Conservation (phyloP, 2,113 vertebrate genomes). For the Platycercus adscitus region DNA sequence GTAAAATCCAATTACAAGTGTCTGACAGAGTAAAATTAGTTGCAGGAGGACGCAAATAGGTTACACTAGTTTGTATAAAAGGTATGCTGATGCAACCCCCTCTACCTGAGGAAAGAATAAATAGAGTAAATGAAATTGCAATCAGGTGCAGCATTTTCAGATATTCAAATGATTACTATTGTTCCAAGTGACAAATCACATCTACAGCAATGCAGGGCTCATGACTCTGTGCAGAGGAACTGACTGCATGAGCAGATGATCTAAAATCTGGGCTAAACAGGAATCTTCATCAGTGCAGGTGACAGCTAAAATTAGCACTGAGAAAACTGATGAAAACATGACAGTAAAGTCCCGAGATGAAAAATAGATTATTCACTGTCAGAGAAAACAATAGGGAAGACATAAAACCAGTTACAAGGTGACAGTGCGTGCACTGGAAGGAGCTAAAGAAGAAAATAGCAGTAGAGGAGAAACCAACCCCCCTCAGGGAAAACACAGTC, state of each 20-base stretch:
- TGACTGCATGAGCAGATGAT: constrained; percentile 13
- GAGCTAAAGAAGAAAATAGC: constrained; percentile 27
- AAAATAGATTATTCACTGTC: constrained; percentile 73
- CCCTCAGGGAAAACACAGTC: constrained; percentile 13
- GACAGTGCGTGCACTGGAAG: not conserved
- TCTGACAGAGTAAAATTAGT: not conserved
- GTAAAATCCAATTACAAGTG: not conserved
- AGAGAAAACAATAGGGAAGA: constrained; percentile 65
- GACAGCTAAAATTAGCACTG: constrained; percentile 68
- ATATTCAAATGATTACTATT: not conserved
- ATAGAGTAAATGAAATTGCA: not conserved
- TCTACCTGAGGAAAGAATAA: not conserved
- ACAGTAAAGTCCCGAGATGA: constrained; percentile 18
- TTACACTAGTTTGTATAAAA: not conserved
- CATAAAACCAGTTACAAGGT: constrained; percentile 39
- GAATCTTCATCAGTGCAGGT: constrained; percentile 54
- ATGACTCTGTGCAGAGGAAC: not conserved
- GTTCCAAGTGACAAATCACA: constrained; percentile 14
- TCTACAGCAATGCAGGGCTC: not conserved
- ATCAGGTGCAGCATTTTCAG: not conserved
- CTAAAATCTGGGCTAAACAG: constrained; percentile 39
- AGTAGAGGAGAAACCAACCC: not conserved
- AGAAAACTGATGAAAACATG: constrained; percentile 58
- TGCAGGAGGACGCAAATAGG: not conserved
- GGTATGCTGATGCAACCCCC: not conserved